Conservation (phyloP, 2,888 invertebrate species). For the Phlogophora meticulosa region DNA sequence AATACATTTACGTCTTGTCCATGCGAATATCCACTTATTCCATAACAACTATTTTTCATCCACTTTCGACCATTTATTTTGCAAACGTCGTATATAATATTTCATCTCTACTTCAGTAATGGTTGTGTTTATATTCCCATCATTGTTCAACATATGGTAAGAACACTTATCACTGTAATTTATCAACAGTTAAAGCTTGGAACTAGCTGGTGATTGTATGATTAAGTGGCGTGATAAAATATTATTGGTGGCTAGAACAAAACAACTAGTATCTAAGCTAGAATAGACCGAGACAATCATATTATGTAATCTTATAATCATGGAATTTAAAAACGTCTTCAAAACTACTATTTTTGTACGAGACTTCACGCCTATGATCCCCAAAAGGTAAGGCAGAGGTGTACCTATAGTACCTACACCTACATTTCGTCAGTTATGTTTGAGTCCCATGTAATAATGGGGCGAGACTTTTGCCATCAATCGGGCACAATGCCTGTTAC, state of each 20-base stretch:
- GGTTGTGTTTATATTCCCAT: slow-evolving; percentile 40
- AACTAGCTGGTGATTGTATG: slow-evolving; percentile 27
- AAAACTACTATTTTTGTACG: not conserved
- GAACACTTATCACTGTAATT: slow-evolving; percentile 40
- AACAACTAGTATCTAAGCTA: not conserved
- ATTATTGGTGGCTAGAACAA: slow-evolving; percentile 1
- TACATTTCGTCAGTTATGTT: too few species aligned
- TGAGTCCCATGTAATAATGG: too few species aligned
- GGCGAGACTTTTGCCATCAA: too few species aligned
- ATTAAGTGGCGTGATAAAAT: slow-evolving; percentile 37
- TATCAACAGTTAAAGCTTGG: slow-evolving; percentile 37
- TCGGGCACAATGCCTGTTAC: too few species aligned
- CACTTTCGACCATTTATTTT: slow-evolving; percentile 47
- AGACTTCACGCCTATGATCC: too few species aligned
- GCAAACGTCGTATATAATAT: slow-evolving; percentile 32
- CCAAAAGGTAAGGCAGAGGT: too few species aligned
- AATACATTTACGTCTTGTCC: slow-evolving; percentile 17
- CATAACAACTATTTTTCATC: slow-evolving; percentile 5
- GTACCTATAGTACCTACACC: too few species aligned
- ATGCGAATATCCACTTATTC: slow-evolving; percentile 32
- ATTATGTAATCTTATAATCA: not conserved
- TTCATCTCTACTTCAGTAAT: slow-evolving; percentile 18
- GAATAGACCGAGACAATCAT: not conserved
- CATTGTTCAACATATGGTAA: slow-evolving; percentile 37
- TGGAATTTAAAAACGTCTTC: not conserved